phyloP scores from a whole-genome alignment of 53 echinoderm and acorn worm species.

The Crossaster papposus region DNA sequence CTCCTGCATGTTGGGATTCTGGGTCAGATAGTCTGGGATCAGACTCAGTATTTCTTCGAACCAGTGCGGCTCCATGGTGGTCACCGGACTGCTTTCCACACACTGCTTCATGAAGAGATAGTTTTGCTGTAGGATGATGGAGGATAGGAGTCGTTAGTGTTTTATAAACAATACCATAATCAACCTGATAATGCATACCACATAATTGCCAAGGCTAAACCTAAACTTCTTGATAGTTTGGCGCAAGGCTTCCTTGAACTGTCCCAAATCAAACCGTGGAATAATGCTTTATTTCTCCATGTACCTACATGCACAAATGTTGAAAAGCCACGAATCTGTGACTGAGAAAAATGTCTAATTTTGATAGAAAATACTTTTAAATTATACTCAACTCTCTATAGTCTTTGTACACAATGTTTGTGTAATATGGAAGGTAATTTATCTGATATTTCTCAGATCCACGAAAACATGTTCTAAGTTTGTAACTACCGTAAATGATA shows the following conservation, averaged over 20 bases:
- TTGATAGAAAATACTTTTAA: too few relatives aligned
- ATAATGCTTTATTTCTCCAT: too few relatives aligned
- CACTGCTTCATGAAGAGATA: slow-evolving; percentile 95
- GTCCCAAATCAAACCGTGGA: too few relatives aligned
- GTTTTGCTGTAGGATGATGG: slow-evolving; percentile 77
- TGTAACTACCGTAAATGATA: background rate
- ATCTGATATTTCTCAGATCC: too few relatives aligned
- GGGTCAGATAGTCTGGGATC: slow-evolving; percentile 75
- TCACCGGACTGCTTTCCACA: slow-evolving; percentile 91
- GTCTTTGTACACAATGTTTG: too few relatives aligned
- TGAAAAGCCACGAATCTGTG: too few relatives aligned
- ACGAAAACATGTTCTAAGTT: background rate
- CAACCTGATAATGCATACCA: background rate
- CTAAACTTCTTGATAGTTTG: background rate
- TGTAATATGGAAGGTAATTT: background rate
- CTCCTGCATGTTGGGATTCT: slow-evolving; percentile 70
- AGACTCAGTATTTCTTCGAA: slow-evolving; percentile 73
- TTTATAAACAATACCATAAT: background rate
- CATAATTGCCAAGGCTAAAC: background rate
- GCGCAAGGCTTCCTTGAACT: too few relatives aligned
- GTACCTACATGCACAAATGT: too few relatives aligned
- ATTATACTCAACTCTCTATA: too few relatives aligned
- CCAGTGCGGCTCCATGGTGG: slow-evolving; percentile 80
- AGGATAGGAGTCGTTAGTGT: background rate
- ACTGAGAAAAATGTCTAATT: too few relatives aligned